These are phyloP conservation scores for Antennarius maculatus DNA, from an alignment of 2,797 vertebrate genomes.

Conservation along the genomic window DNA sequence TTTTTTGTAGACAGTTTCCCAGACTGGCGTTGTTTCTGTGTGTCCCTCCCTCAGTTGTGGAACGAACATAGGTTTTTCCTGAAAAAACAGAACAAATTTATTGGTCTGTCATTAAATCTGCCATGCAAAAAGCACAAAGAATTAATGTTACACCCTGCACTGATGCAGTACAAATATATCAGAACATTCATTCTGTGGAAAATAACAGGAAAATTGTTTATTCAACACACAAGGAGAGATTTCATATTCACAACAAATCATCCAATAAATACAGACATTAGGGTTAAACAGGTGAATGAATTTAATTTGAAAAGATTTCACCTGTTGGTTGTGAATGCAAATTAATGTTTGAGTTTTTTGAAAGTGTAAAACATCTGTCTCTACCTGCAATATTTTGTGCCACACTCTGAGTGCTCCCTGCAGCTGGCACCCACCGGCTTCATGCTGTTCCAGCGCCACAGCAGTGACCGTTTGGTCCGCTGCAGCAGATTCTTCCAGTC, in stretches of 20 bases:
- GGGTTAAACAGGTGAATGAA: background rate
- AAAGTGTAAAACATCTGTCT: too few relatives aligned
- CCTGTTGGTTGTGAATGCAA: background rate
- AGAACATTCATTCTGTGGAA: background rate
- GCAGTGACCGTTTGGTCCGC: constrained; percentile 79
- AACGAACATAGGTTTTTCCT: constrained; percentile 78
- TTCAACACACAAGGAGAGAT: background rate
- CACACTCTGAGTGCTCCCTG: constrained; percentile 78
- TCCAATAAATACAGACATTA: background rate
- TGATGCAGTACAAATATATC: background rate
- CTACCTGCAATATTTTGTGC: constrained; percentile 82
- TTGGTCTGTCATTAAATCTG: constrained; percentile 12
- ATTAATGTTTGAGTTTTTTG: too few relatives aligned
- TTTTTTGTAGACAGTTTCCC: constrained; percentile 11
- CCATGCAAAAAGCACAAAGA: constrained; percentile 29
- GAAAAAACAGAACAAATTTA: constrained; percentile 49
- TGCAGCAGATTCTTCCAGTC: constrained; percentile 71
- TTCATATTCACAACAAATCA: background rate
- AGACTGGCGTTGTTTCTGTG: constrained; percentile 10
- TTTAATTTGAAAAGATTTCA: background rate
- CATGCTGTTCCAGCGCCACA: constrained; percentile 86
- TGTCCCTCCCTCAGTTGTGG: constrained; percentile 41
- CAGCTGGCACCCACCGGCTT: constrained; percentile 81
- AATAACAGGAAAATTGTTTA: background rate
- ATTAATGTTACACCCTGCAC: constrained; percentile 2